Evolutionary conservation across 2,113 vertebrate species (phyloP).

Genomic region (Camelus bactrianus): DNA sequence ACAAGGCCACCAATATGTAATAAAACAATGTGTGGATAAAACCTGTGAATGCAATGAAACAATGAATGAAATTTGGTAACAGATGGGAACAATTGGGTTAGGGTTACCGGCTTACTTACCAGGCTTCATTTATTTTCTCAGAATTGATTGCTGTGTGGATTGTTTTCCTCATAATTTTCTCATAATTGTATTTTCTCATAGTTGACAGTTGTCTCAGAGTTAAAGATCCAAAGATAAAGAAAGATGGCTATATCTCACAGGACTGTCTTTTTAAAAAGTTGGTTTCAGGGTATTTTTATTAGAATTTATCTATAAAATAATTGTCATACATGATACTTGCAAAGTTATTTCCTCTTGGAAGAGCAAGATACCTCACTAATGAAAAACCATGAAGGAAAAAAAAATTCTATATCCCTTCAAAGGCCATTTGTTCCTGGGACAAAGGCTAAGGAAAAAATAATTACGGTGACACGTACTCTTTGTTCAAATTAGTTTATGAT

Average conservation of each 20-base stretch:
- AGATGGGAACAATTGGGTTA: conserved; percentile 74
- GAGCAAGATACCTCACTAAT: conserved; percentile 11
- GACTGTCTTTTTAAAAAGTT: background rate
- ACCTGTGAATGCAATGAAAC: background rate
- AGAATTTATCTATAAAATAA: background rate
- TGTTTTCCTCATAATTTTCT: too few relatives aligned
- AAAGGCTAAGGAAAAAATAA: background rate
- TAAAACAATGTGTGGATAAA: background rate
- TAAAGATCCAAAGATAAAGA: conserved; percentile 52
- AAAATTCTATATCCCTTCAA: background rate
- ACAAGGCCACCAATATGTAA: background rate
- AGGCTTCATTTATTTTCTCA: conserved; percentile 76
- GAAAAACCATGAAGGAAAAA: background rate
- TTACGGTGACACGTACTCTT: background rate
- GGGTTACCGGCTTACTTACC: conserved; percentile 60
- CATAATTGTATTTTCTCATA: background rate
- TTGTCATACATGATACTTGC: background rate
- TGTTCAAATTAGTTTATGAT: background rate
- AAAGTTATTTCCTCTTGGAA: background rate
- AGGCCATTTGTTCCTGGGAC: background rate
- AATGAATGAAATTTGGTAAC: conserved; percentile 37
- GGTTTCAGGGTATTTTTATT: conserved; percentile 30
- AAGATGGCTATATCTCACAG: conserved; percentile 68
- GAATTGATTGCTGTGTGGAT: too few relatives aligned
- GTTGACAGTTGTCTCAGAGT: background rate